These are phyloP conservation scores for Eupithecia dodoneata DNA, from an alignment of 2,888 invertebrate genomes.

Conservation along the genomic window DNA sequence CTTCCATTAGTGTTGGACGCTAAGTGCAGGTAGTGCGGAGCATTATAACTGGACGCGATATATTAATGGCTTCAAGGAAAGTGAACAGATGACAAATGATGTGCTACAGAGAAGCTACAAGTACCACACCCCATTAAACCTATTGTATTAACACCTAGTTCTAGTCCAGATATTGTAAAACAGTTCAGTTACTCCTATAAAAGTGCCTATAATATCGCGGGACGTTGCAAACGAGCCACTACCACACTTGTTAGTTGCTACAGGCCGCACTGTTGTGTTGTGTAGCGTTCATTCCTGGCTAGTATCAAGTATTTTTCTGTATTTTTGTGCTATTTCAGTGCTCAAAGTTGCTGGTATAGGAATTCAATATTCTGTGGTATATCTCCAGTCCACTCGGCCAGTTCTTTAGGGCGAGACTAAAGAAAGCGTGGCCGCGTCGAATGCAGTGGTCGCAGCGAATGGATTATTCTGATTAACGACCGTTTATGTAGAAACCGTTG, in stretches of 20 bases:
- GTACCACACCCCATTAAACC: background rate
- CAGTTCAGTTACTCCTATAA: background rate
- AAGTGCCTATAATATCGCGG: background rate
- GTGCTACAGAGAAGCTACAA: background rate
- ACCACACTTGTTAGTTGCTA: background rate
- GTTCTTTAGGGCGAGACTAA: constrained; percentile 43
- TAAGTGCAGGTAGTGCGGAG: background rate
- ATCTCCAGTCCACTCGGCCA: background rate
- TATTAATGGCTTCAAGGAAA: background rate
- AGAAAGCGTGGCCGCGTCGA: constrained; percentile 52
- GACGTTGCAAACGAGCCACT: background rate
- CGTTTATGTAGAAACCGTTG: constrained; percentile 42
- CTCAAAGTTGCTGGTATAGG: background rate
- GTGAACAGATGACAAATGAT: constrained; percentile 8
- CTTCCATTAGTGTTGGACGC: constrained; percentile 14
- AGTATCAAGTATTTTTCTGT: background rate
- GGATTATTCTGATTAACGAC: constrained; percentile 38
- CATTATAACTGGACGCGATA: constrained; percentile 21
- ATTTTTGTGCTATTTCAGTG: background rate
- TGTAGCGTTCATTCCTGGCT: background rate
- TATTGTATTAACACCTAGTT: background rate
- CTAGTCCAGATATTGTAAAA: background rate
- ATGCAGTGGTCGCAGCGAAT: constrained; percentile 47
- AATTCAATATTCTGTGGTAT: background rate
- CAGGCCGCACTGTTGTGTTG: background rate